Base-by-base conservation (phyloP, 2,797 vertebrate species). In the Myripristis murdjan region DNA sequence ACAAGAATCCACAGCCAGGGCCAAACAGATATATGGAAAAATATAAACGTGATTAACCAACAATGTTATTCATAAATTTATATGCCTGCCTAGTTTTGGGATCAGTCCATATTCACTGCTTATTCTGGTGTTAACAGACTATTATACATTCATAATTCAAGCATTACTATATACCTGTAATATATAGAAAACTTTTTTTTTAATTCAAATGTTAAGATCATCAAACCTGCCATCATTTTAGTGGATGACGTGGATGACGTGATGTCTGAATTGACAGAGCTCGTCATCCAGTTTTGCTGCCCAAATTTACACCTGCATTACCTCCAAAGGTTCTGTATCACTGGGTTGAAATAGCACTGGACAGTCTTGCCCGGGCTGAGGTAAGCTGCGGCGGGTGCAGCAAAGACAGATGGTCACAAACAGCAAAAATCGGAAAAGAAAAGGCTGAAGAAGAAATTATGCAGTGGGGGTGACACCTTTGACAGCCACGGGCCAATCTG, bases 401-500 rank as follows among this genome's bases (percentile, higher is more conserved):
- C 24, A 41, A 58, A 60, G 57, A 70, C 51, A 68, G 24, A 65
- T 55, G 67, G 18, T 68, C 49, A 80, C 46, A 68, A 70, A 56
- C 2, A 73, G 35, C 43, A 39, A 48, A 54, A 73, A 31, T 41
- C 0, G 41, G 59, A 62, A 74, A 64, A 6, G 57, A 80, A 70
- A 73, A n/a, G 24, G 67, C 70, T 10, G 0, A 59, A 59, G 51
- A 56, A 62, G 59, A 54, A 54, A 52, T 28, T 11, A 69, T 44
- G 51, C 48, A 46, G 10, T 2, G 31, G 23, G 54, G 10, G n/a
- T 22, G 54, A 81, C 74, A 82, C 46, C 65, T 81, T 47, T 63
- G 79, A 77, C 74, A 87, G 63, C 60, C 18, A 0, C 20, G 48
- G 76, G 33, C 68, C 70, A 64, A 73, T 82, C 77, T 85, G 82